Evolutionary conservation across 2,888 invertebrate genomes (phyloP), one percentile per base, ranked within the genome.

Genomic region (Priocnemis perturbator): DNA sequence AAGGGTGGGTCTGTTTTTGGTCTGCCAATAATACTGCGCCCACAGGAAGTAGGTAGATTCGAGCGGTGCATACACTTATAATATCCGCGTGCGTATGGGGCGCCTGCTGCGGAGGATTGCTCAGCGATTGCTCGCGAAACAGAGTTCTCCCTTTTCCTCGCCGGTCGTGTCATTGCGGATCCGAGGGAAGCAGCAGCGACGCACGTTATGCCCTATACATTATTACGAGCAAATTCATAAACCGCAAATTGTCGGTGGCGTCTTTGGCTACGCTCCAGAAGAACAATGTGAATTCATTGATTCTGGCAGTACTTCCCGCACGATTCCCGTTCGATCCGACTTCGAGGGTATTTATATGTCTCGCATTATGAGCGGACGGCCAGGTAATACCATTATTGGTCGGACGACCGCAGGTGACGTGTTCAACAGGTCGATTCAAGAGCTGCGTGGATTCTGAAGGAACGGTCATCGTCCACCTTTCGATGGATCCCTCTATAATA

Each of bases 191-290:
- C 26, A 56, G 19, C 3, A 17, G 1, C 19, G 37, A 56, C 26
- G 26, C 56, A 56, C 37, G 37, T 7, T 17, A 11, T 17, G n/a
- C 5, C 37, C 2, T 37, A 37, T 37, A 9, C 37, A 11, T 37
- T 37, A 37, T 5, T 37, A 37, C 11, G 37, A 26, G 21, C 26
- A 37, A 26, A 26, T 20, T 53, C 20, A 47, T 47, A 44, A 52
- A 59, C 52, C 20, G 44, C n/a, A 58, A 58, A 58, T 44, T 20
- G 37, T 17, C 44, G 37, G 37, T 9, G 1, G 11, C 37, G n/a
- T 14, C 37, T 44, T 59, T 74, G 74, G 67, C 74, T 20, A 5
- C 2, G 61, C 44, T 69, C 74, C 74, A 66, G 47, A 47, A 30
- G 55, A 57, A 45, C 53, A 61, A 56, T 44, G 26, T 26, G 61